Evolutionary conservation across 2,797 vertebrate species (phyloP), one percentile per base, ranked within the genome.

Genomic region (Adelosebastes latens): DNA sequence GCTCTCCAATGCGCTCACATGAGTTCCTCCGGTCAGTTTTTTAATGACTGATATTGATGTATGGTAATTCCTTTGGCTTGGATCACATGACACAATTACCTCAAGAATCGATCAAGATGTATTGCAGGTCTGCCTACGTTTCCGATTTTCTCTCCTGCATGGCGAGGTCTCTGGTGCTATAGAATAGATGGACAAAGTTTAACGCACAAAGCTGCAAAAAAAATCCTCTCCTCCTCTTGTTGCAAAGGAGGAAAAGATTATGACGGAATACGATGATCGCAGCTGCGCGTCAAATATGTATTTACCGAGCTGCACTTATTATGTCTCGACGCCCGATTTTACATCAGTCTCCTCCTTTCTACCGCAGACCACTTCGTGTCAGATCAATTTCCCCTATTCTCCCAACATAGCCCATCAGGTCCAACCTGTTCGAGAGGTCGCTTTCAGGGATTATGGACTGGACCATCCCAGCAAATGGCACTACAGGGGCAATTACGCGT

Each of bases 51-150:
- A 97, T 99, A 98, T 97, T 98, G 98, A 99, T 99, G 97, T 98
- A 98, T 98, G 98, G 97, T 98, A 97, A 98, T 99, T 96, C 97
- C 97, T 97, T 95, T 42, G 39, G 96, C 97, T 97, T 94, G 97
- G 97, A 97, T 99, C 98, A 99, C 98, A 98, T 99, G 98, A 99
- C 98, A 97, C 97, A 97, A 99, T 99, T 98, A 98, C 97, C 97
- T 97, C 97, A 96, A 97, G 98, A 98, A 99, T 99, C 98, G 98
- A 99, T 99, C 97, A 98, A 98, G 98, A 99, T 99, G 97, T 98
- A 98, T 98, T 97, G 98, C 98, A 97, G 97, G 97, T 98, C 98
- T 98, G 97, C 97, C 95, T 97, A 94, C 97, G 97, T 97, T 98
- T 97, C 97, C 97, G 96, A 97, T 97, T 97, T 97, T 96, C 97